phyloP scores from a whole-genome alignment of 2,888 invertebrate species.

The Xylophagus ater region DNA sequence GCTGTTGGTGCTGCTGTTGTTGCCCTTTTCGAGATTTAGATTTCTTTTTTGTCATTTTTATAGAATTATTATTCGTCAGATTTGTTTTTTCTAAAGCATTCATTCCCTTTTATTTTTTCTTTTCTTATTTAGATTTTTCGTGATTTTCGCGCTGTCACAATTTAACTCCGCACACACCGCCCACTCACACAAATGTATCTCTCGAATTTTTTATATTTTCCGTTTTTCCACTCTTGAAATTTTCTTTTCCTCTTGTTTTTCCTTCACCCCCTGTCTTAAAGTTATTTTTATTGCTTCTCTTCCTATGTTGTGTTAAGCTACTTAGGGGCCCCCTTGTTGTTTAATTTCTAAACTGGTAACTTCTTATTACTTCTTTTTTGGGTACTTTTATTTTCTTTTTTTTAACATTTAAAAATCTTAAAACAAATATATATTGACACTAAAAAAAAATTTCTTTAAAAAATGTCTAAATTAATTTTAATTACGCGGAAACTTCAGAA shows the following conservation, averaged over 20 bases:
- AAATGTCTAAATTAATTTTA: no score
- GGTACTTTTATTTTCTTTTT: no score
- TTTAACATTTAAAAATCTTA: no score
- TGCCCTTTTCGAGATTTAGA: not conserved
- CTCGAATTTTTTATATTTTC: slow-evolving; percentile 1
- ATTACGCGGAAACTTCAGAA: no score
- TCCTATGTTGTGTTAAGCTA: no score
- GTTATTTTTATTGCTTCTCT: no score
- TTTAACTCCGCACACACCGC: not conserved
- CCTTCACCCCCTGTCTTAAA: no score
- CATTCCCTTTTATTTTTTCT: not conserved
- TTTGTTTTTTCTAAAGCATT: not conserved
- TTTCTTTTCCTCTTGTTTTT: slow-evolving; percentile 7
- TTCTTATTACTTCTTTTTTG: no score
- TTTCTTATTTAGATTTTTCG: slow-evolving; percentile 5
- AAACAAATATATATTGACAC: no score
- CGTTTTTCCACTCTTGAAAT: not conserved
- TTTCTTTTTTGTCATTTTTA: not conserved
- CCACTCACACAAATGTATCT: slow-evolving; percentile 2
- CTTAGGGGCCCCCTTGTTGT: no score
- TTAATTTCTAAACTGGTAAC: no score
- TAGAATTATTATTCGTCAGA: not conserved
- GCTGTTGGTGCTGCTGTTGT: not conserved
- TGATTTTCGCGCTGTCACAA: not conserved
- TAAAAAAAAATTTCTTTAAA: no score